Evolutionary conservation across 2,888 invertebrate species (phyloP).

Genomic region (Drosophila rubida): DNA sequence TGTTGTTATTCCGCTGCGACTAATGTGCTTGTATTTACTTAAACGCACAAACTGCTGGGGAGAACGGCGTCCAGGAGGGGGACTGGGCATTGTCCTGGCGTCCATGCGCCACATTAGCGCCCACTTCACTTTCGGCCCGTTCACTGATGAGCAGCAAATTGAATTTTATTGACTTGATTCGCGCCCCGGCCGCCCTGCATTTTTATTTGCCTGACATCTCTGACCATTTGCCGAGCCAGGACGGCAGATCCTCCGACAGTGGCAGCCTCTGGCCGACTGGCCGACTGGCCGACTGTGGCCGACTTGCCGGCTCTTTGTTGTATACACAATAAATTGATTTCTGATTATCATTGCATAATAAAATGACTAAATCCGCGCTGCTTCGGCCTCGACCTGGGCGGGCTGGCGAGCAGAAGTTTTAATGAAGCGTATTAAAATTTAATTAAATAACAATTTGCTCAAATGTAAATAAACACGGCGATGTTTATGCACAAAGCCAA

Average conservation of each 20-base stretch:
- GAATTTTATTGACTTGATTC: constrained; percentile 76
- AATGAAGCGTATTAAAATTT: constrained; percentile 80
- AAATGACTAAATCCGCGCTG: constrained; percentile 59
- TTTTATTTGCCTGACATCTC: constrained; percentile 45
- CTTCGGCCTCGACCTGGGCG: neutral
- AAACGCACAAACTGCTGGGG: constrained; percentile 46
- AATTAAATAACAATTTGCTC: constrained; percentile 80
- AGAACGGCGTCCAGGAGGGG: neutral
- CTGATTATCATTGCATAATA: constrained; percentile 76
- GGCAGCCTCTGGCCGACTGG: no score
- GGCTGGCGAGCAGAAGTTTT: constrained; percentile 59
- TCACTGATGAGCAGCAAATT: constrained; percentile 72
- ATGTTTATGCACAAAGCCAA: constrained; percentile 65
- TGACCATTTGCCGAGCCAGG: constrained; percentile 14
- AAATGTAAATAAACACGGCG: constrained; percentile 76
- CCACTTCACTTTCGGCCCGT: constrained; percentile 46
- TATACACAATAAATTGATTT: constrained; percentile 76
- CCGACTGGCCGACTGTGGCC: no score
- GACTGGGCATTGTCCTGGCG: constrained; percentile 31
- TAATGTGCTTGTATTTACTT: constrained; percentile 78
- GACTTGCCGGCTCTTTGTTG: constrained; percentile 29
- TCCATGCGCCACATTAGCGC: constrained; percentile 53
- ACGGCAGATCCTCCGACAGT: no score
- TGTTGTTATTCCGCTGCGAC: constrained; percentile 42
- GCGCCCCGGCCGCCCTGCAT: constrained; percentile 37